Percentiles rank a stretch among this genome's conserved stretches.
These are phyloP conservation scores for Sebastes matsubarae DNA, from an alignment of 2,797 vertebrate genomes.

Conservation along the genomic window DNA sequence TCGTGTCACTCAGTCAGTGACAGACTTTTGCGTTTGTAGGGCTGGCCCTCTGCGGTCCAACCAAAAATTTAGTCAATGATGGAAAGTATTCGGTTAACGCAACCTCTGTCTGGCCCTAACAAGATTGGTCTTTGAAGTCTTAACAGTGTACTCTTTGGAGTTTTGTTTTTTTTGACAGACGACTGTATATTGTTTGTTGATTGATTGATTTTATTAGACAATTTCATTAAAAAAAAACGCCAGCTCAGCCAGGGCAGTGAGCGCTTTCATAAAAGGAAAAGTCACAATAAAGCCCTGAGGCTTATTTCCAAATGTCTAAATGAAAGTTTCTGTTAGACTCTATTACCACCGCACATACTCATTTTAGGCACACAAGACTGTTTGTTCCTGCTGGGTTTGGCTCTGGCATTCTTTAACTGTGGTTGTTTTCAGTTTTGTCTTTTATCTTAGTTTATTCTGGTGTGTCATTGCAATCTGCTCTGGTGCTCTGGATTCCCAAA, in stretches of 20 bases:
- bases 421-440: slow-evolving; percentile 5
- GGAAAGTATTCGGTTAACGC: too few species aligned
- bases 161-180: not conserved
- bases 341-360: not conserved
- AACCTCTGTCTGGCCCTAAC: too few species aligned
- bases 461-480: not conserved
- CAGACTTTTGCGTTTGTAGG: too few species aligned
- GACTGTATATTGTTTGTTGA: not conserved
- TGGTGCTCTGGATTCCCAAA: not conserved
- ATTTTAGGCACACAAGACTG: not conserved
- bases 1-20: too few species aligned
- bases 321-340: not conserved
- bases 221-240: not conserved
- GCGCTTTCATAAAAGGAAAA: not conserved
- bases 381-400: slow-evolving; percentile 21
- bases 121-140: not conserved
- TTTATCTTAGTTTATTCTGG: slow-evolving; percentile 7
- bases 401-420: not conserved
- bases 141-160: not conserved
- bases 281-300: not conserved
- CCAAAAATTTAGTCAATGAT: too few species aligned
- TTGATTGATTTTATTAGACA: not conserved
- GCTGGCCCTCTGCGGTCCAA: too few species aligned
- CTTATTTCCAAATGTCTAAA: not conserved
- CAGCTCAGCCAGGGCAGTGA: not conserved